Evolutionary conservation across 1,140 invertebrate genomes (phyloP).

Genomic region (Scylla paramamosain): DNA sequence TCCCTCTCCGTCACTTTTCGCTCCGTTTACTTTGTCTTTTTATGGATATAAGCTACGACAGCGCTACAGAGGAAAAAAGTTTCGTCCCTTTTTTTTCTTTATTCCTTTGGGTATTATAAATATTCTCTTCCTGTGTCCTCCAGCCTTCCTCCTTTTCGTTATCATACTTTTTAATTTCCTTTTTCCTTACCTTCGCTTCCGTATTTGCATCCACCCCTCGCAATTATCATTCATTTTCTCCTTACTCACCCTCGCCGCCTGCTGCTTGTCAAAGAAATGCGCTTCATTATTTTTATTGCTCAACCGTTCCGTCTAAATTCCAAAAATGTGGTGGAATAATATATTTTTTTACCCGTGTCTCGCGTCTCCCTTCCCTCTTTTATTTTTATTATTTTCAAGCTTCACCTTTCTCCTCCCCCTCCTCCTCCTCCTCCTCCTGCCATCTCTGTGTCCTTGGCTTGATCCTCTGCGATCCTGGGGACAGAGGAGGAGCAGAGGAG

Average conservation of each 20-base stretch:
- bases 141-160: neutral
- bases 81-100: too few species aligned
- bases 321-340: slow-evolving; percentile 1
- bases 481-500: neutral
- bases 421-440: neutral
- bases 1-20: neutral
- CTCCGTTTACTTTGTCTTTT: neutral
- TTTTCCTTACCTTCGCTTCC: too few species aligned
- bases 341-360: neutral
- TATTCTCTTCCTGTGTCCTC: neutral
- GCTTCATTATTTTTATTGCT: too few species aligned
- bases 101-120: too few species aligned
- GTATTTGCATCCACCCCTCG: neutral
- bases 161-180: neutral
- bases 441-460: neutral
- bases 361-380: neutral
- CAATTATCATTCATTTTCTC: neutral
- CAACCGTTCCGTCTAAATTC: neutral
- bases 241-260: too few species aligned
- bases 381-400: neutral
- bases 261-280: too few species aligned
- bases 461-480: neutral
- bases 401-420: neutral
- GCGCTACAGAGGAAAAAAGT: too few species aligned
- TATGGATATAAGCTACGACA: too few species aligned